These are phyloP conservation scores for Steinernema khuongi DNA, from an alignment of 1,140 invertebrate species.

Conservation along the genomic window DNA sequence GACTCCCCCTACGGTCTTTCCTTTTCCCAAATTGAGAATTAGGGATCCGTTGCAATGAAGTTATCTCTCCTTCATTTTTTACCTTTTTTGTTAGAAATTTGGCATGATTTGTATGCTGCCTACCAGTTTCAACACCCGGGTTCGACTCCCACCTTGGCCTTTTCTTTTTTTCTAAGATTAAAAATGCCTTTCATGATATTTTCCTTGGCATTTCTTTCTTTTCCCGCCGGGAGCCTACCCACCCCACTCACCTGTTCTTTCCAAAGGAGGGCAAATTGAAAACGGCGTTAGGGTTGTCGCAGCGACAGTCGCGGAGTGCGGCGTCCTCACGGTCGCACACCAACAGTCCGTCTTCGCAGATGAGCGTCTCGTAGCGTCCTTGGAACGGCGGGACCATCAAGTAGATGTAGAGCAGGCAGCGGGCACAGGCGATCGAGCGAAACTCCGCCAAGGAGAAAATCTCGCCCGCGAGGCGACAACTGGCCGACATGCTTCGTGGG, in stretches of 20 bases:
- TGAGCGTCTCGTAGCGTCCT: neutral
- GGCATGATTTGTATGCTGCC: too few species aligned
- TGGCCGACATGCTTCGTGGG: constrained; percentile 1
- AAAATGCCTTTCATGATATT: neutral
- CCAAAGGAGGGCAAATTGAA: neutral
- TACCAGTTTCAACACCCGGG: too few species aligned
- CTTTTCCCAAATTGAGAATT: too few species aligned
- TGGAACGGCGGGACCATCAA: neutral
- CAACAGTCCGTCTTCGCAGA: neutral
- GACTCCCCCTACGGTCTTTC: too few species aligned
- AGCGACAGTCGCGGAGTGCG: neutral
- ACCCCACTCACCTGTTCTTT: neutral
- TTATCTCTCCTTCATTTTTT: too few species aligned
- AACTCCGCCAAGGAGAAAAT: neutral
- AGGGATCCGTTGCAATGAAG: too few species aligned
- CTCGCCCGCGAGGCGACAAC: neutral
- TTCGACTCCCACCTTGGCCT: too few species aligned
- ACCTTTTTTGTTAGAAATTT: too few species aligned
- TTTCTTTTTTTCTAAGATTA: neutral
- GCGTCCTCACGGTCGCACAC: neutral
- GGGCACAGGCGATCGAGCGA: neutral
- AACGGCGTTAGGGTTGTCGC: neutral
- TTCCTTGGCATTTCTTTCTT: too few species aligned
- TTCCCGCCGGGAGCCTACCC: neutral
- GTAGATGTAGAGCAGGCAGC: constrained; percentile 9